Percentiles rank a stretch among this genome's conserved stretches.
These are phyloP conservation scores for Hepsetus odoe DNA, from an alignment of 2,113 vertebrate genomes.

Conservation along the genomic window DNA sequence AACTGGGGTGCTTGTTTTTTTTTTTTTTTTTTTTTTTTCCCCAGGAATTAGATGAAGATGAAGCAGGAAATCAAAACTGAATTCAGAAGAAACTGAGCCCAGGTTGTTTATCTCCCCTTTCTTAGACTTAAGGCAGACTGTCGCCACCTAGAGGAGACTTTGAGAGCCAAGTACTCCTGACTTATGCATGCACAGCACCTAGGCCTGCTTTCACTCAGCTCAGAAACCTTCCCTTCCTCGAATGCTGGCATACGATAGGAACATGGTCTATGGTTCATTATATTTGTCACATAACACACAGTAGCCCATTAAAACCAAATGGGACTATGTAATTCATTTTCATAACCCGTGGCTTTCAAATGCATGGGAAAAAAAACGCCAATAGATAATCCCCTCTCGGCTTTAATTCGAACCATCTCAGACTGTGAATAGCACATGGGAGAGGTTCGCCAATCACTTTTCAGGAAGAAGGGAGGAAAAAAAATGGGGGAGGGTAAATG, in stretches of 20 bases:
- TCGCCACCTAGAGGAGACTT: slow-evolving; percentile 75
- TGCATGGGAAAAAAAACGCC: not conserved
- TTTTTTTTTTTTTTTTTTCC: too few relatives aligned
- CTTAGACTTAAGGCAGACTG: slow-evolving; percentile 69
- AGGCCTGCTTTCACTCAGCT: slow-evolving; percentile 50
- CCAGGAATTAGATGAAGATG: not conserved
- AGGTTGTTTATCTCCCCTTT: not conserved
- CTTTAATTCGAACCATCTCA: slow-evolving; percentile 31
- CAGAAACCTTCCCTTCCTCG: slow-evolving; percentile 28
- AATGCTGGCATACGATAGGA: slow-evolving; percentile 5
- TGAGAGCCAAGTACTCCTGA: slow-evolving; percentile 48
- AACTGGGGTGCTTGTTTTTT: not conserved
- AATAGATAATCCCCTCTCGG: slow-evolving; percentile 47
- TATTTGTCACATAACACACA: not conserved
- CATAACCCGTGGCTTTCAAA: not conserved
- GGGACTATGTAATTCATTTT: slow-evolving; percentile 16
- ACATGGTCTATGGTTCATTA: not conserved
- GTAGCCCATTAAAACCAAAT: not conserved
- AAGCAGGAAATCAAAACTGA: not conserved
- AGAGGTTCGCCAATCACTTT: slow-evolving; percentile 57
- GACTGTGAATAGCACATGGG: slow-evolving; percentile 48
- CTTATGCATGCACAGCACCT: slow-evolving; percentile 30
- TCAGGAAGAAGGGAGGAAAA: slow-evolving; percentile 38
- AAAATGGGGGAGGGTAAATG: not conserved
- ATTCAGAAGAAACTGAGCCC: not conserved